phyloP scores from a whole-genome alignment of 2,888 invertebrate species.

The Aleiodes alternator region DNA sequence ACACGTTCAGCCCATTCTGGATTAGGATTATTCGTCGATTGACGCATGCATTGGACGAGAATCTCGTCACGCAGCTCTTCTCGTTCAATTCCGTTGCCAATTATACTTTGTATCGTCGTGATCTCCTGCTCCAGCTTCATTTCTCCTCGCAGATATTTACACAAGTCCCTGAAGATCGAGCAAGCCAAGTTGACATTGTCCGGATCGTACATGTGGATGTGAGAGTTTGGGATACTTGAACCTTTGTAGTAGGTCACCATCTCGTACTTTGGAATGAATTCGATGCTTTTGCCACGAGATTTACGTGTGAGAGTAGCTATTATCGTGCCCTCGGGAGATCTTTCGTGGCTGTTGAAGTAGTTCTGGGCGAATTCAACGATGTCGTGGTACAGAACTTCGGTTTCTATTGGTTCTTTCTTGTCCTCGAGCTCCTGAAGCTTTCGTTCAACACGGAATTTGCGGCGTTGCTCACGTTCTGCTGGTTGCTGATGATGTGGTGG shows the following conservation, averaged over 20 bases:
- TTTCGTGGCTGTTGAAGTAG: conserved; percentile 92
- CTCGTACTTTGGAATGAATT: conserved; percentile 91
- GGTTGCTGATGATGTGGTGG: conserved; percentile 65
- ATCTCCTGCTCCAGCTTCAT: conserved; percentile 89
- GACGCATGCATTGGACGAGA: conserved; percentile 90
- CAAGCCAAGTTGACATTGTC: conserved; percentile 94
- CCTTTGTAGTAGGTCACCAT: conserved; percentile 94
- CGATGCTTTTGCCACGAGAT: conserved; percentile 82
- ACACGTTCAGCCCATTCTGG: conserved; percentile 89
- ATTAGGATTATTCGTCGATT: conserved; percentile 92
- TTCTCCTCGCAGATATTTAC: conserved; percentile 93
- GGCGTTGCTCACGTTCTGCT: conserved; percentile 85
- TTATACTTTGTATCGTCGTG: conserved; percentile 88
- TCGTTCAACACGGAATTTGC: conserved; percentile 90
- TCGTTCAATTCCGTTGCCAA: conserved; percentile 91
- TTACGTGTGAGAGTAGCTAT: conserved; percentile 91
- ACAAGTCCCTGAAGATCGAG: conserved; percentile 91
- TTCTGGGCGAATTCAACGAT: conserved; percentile 95
- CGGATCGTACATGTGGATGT: conserved; percentile 96
- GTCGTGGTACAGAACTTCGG: conserved; percentile 81
- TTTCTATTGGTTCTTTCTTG: conserved; percentile 77
- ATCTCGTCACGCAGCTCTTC: conserved; percentile 96
- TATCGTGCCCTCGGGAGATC: conserved; percentile 90
- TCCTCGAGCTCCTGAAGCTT: conserved; percentile 89
- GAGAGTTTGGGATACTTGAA: conserved; percentile 92